Base-by-base conservation (phyloP, 2,113 vertebrate species). In the Ageneiosus marmoratus region DNA sequence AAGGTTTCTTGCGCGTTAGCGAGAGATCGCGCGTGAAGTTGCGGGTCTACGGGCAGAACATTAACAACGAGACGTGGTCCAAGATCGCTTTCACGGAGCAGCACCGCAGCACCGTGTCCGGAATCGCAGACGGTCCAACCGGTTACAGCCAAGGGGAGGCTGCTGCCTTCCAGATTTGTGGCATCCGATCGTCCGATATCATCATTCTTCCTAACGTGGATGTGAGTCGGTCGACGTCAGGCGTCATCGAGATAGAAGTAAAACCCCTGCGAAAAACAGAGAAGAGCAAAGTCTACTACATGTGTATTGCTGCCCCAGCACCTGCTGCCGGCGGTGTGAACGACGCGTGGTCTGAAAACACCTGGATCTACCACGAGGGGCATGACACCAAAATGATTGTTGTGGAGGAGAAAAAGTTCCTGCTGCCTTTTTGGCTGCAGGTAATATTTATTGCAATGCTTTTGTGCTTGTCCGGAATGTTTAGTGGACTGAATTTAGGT, bases 31-130 rank as follows among this genome's bases (percentile, higher is more conserved):
- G 81, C 29, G 87, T 85, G 83, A 88, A 60, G 77, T 85, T 88
- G 79, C 81, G 87, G 65, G 78, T 88, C 80, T 88, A 86, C 69
- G 87, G 87, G 65, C 85, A 88, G 83, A 86, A 88, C 83, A 86
- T 88, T 75, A 88, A 88, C 74, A 88, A 88, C 85, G 87, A 88
- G 85, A 85, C 85, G 77, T 88, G 87, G 87, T 86, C 87, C 83
- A 88, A 86, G 82, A 84, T 88, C 75, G 83, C 87, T 5, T 88
- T 88, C 74, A 88, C 87, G 50, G 87, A 88, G 55, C 87, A 88
- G 65, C 60, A 53, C 74, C 79, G 78, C 56, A 53, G 73, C 65
- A 73, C 55, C 81, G 84, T 46, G 79, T 44, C 75, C n/a, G 58
- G 34, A 48, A 56, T 16, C 48, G 29, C 79, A n/a, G 77, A 80